Conservation (phyloP, 2,113 vertebrate genomes). For the Pyrgilauda ruficollis region DNA sequence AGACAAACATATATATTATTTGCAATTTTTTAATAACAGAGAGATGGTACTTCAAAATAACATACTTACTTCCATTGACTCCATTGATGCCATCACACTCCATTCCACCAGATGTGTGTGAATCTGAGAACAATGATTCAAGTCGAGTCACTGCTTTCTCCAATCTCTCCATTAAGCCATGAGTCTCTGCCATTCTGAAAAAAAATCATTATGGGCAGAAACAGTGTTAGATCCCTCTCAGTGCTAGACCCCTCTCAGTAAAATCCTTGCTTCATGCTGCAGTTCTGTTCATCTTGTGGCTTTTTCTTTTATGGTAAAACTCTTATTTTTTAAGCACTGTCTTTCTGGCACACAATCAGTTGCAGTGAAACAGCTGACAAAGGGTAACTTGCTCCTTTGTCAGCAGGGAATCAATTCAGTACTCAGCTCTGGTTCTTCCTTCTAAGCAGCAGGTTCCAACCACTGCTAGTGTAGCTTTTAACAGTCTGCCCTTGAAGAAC, state of each 20-base stretch:
- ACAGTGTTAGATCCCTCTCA: background rate
- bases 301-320: background rate
- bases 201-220: background rate
- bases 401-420: background rate
- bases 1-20: background rate
- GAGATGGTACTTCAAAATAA: background rate
- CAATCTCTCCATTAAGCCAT: constrained; percentile 86
- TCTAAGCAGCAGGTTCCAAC: background rate
- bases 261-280: background rate
- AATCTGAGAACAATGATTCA: constrained; percentile 80
- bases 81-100: constrained; percentile 72
- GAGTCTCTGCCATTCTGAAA: constrained; percentile 81
- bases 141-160: constrained; percentile 88
- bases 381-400: background rate
- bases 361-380: background rate
- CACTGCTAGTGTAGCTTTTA: background rate
- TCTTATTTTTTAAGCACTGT: background rate
- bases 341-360: background rate
- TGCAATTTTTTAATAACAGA: background rate
- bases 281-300: background rate
- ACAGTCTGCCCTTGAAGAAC: background rate
- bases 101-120: constrained; percentile 58
- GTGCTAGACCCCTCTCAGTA: background rate
- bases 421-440: background rate
- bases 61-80: constrained; percentile 78